Base-by-base conservation (phyloP, 2,797 vertebrate genomes). In the Rhinophrynus dorsalis region DNA sequence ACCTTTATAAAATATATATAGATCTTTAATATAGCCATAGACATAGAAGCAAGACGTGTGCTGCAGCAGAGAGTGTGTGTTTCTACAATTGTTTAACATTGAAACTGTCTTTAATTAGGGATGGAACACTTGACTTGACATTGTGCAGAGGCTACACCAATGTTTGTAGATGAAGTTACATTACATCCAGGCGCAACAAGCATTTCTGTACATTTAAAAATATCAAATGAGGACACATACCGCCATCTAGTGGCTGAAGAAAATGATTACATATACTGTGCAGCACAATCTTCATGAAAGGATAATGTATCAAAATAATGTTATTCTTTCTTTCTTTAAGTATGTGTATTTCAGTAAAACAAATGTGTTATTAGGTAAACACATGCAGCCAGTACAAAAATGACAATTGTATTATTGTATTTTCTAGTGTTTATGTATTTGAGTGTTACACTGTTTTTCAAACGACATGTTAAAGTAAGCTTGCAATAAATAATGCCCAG, bases 71-170 rank as follows among this genome's bases (percentile, higher is more conserved):
- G 4, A 30, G 9, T 12, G 11, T 35, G 33, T 35, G 6, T 35
- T 11, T 35, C 33, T 11, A 35, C 12, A 35, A 7, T 5, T 35
- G 6, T 35, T 5, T 35, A 35, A 35, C 33, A 35, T 35, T 5
- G 33, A 11, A 11, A 35, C 33, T 35, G 10, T 35, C 33, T 5
- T 6, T 11, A 63, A 63, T 63, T 29, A 37, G 15, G 21, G 51
- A 51, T 37, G 12, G 51, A 29, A 29, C 37, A 26, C 10, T 51
- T 47, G n/a, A n/a, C n/a, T n/a, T n/a, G 40, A 30, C 48, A 65
- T 65, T 52, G 33, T 54, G 24, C 38, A 42, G 48, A 54, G 5
- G 48, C 38, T 29, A 40, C 24, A 26, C 3, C 24, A 65, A 10
- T 65, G 33, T 51, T 5, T 27, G 13, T 8, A 51, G 33, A 35